A percentile compares a stretch with the other conserved stretches of the same genome.
Conservation (phyloP, 2,113 vertebrate genomes). For the Callipepla californica region DNA sequence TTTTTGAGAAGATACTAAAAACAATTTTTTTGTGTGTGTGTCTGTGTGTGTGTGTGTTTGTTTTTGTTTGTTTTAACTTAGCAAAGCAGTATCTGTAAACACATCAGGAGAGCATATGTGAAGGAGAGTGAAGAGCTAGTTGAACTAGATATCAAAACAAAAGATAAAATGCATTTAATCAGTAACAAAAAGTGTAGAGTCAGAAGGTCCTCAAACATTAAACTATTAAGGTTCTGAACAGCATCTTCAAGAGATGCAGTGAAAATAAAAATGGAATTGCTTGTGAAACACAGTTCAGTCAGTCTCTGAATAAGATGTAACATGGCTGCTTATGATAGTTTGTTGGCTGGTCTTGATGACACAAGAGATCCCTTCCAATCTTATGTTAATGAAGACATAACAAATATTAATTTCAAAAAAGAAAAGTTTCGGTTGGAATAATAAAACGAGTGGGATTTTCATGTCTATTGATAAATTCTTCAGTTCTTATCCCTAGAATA, state of each 20-base stretch:
- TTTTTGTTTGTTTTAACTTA: neutral
- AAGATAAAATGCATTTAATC: neutral
- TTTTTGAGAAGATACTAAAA: neutral
- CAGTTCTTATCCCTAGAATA: neutral
- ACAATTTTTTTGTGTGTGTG: too few species aligned
- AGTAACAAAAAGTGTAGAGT: neutral
- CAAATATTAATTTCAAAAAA: conserved; percentile 1
- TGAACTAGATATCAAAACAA: neutral
- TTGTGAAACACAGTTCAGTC: neutral
- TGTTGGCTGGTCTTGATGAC: neutral
- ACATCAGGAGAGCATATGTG: neutral
- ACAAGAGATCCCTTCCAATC: neutral
- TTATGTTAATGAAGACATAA: neutral
- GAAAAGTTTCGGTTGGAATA: neutral
- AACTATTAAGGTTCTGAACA: neutral
- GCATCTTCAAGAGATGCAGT: neutral
- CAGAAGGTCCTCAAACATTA: neutral
- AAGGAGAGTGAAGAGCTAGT: neutral
- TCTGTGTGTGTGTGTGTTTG: too few species aligned
- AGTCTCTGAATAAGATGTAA: neutral
- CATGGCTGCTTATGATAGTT: neutral
- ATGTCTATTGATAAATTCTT: conserved; percentile 1
- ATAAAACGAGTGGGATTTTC: conserved; percentile 21
- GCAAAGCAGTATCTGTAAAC: neutral
- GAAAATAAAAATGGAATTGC: neutral